phyloP scores from a whole-genome alignment of 2,113 vertebrate species.

The Hippopotamus amphibius region DNA sequence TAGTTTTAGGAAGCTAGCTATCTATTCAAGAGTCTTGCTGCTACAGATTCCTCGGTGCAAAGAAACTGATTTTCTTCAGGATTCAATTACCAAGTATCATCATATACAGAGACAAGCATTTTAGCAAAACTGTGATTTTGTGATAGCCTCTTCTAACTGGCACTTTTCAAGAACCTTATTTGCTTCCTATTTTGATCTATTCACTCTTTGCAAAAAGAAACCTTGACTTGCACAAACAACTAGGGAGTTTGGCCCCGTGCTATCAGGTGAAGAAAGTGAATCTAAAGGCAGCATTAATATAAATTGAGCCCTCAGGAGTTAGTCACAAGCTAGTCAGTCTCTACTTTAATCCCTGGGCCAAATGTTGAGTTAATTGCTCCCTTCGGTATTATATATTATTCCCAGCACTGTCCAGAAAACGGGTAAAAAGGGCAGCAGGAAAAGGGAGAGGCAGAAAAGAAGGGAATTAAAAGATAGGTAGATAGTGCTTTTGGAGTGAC shows the following conservation, averaged over 20 bases:
- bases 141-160: neutral
- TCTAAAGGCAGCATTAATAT: conserved; percentile 31
- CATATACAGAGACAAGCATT: neutral
- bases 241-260: neutral
- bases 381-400: neutral
- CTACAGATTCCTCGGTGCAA: neutral
- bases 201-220: conserved; percentile 13
- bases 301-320: conserved; percentile 54
- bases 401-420: neutral
- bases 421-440: neutral
- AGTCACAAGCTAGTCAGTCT: neutral
- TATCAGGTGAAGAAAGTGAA: conserved; percentile 1
- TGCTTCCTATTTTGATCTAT: conserved; percentile 15
- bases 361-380: conserved; percentile 48
- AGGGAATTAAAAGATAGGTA: neutral
- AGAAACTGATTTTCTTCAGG: neutral
- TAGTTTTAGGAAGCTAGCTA: neutral
- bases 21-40: neutral
- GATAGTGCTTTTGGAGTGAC: neutral
- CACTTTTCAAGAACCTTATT: conserved; percentile 31
- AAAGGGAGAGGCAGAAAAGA: neutral
- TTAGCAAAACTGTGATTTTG: neutral
- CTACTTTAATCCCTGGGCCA: neutral
- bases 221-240: neutral
- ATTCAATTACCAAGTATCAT: neutral